Conservation (phyloP, 2,888 invertebrate species). For the Folsomia candida region DNA sequence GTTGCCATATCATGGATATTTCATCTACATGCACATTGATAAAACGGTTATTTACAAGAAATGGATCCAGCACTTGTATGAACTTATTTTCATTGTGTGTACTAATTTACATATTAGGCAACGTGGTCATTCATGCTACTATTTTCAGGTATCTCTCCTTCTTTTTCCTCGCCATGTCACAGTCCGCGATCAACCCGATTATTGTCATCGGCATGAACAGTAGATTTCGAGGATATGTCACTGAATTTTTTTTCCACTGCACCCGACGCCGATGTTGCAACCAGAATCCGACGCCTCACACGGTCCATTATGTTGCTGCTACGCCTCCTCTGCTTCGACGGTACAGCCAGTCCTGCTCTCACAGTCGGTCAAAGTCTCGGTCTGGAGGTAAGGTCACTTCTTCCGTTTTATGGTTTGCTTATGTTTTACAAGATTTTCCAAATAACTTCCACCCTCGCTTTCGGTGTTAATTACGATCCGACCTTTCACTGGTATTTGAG, state of each 20-base stretch:
- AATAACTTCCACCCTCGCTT: no score
- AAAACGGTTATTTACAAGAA: slow-evolving; percentile 64
- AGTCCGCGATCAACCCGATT: slow-evolving; percentile 87
- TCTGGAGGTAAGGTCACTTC: not conserved
- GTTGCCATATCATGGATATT: slow-evolving; percentile 84
- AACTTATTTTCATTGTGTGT: no score
- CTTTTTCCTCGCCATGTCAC: slow-evolving; percentile 89
- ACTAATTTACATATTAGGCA: no score
- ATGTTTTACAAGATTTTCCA: no score
- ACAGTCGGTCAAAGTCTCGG: slow-evolving; percentile 59
- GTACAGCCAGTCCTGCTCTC: slow-evolving; percentile 61
- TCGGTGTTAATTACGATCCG: no score
- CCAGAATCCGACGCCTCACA: not conserved
- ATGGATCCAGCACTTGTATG: slow-evolving; percentile 80
- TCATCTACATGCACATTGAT: slow-evolving; percentile 76
- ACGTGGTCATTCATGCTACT: no score
- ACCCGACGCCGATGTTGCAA: slow-evolving; percentile 32
- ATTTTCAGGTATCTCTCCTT: slow-evolving; percentile 79
- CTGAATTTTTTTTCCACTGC: slow-evolving; percentile 33
- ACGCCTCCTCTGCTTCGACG: slow-evolving; percentile 55
- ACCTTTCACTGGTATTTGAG: no score
- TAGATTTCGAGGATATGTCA: slow-evolving; percentile 53
- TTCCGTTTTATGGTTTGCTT: not conserved
- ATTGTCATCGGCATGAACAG: slow-evolving; percentile 94
- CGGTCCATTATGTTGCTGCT: slow-evolving; percentile 55